Evolutionary conservation across 2,113 vertebrate genomes (phyloP), one percentile per base, ranked within the genome.

Genomic region (Parus major): DNA sequence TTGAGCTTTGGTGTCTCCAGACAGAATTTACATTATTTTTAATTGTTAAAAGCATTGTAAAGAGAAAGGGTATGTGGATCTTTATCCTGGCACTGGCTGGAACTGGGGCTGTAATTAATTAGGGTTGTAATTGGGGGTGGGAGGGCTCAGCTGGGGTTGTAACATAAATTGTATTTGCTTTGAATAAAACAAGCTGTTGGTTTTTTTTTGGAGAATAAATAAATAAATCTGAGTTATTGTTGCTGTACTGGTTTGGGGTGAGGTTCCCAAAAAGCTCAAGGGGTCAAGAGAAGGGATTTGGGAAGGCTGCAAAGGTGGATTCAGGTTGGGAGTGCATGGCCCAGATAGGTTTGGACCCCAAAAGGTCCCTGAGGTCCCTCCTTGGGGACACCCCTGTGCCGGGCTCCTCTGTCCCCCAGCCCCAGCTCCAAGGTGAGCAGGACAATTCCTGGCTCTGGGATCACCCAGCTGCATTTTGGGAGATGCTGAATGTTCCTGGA

Each of bases 111-210:
- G 27, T 33, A 41, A 75, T 75, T 75, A 59, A 64, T 35, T 35
- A 0, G 61, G 39, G 50, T 7, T 73, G 18, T 46, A 28, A 78
- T 20, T 18, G 17, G 9, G 75, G 29, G 31, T 27, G 25, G 36
- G 31, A 35, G 27, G 47, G 76, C n/a, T 94, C 19, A 55, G 83
- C 75, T 73, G 80, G 36, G 41, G 29, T 24, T 73, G 85, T 94
- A 90, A 70, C 63, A 91, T 78, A 91, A 76, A 59, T 25, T 70
- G 50, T 73, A 16, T 77, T 90, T 73, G 87, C 92, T 94, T 94
- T 44, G n/a, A 94, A 87, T 89, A 72, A 95, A 80, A 47, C n/a
- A 44, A 83, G 22, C 42, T 12, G 4, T 31, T 55, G 25, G 2
- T 4, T n/a, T 21, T 31, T 31, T 36, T 83, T 44, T 52, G 6